Base-by-base conservation (phyloP, 2,888 invertebrate species). In the Diarsia brunnea region DNA sequence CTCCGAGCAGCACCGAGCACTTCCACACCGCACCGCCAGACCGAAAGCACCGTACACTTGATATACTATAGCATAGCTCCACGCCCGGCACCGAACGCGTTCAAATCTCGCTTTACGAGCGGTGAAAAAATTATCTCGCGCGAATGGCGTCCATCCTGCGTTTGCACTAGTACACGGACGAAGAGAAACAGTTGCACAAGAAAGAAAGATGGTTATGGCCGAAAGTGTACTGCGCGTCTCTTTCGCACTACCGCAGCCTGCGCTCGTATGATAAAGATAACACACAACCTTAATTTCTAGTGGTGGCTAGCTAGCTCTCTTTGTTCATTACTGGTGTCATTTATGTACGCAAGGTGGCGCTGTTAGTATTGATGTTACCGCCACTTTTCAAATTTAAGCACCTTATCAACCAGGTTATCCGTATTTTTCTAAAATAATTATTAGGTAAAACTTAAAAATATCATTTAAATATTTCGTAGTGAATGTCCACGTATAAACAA, bases 91-190 rank as follows among this genome's bases (percentile, higher is more conserved):
- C 93, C 85, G 87, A 91, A 91, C 92, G 89, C 92, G 90, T 90
- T 89, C 85, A 86, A 89, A 88, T 90, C 81, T 92, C 93, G 92
- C 92, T 93, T 92, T 90, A 91, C 91, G 90, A 94, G 92, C 93
- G 93, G 91, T 88, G 89, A 91, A 93, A 92, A 93, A 95, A 93
- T 93, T 96, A 96, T 94, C 93, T 96, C 92, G 94, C 95, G 91
- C 94, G 96, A 96, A 96, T 96, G 96, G 96, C 96, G 96, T 96
- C 96, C 96, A 96, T 96, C 95, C 96, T 96, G 95, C 95, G 94
- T 94, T 96, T 94, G 94, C 95, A 96, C 95, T 95, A 95, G 95
- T 94, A 95, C 95, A 95, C 95, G 95, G 93, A 94, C 95, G 95
- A 95, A 91, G 94, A 96, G 96, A 96, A 96, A 96, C 95, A 96